These are phyloP conservation scores for Dendrolimus kikuchii DNA, from an alignment of 1,140 invertebrate genomes.

Conservation along the genomic window DNA sequence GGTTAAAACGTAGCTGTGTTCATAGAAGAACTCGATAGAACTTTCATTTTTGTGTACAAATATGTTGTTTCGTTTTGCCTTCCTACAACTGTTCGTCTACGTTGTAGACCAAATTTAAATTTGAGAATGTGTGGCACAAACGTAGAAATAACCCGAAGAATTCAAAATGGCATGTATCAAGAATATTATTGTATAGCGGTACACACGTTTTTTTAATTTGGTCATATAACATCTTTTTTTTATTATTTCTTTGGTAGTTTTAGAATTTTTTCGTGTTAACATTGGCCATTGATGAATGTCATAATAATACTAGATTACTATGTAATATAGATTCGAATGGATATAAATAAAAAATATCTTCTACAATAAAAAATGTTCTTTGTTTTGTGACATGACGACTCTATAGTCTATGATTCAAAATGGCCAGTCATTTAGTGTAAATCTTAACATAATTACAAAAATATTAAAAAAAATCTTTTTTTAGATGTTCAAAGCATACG, in stretches of 20 bases:
- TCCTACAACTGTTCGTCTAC: slow-evolving; percentile 10
- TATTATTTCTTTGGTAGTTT: slow-evolving; percentile 31
- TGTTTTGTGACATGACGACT: slow-evolving; percentile 19
- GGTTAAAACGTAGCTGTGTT: too few relatives aligned
- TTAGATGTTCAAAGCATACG: not conserved
- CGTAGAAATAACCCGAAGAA: too few relatives aligned
- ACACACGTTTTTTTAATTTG: slow-evolving; percentile 23
- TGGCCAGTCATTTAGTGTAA: slow-evolving; percentile 23
- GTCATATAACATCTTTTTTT: slow-evolving; percentile 32
- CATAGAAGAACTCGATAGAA: too few relatives aligned
- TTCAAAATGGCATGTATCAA: slow-evolving; percentile 1
- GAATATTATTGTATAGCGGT: not conserved
- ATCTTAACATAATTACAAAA: too few relatives aligned
- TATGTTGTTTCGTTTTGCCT: slow-evolving; percentile 8
- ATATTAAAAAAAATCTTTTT: slow-evolving; percentile 14
- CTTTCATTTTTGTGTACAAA: too few relatives aligned
- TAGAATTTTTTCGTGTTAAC: slow-evolving; percentile 37
- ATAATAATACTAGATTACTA: slow-evolving; percentile 50
- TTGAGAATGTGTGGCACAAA: not conserved
- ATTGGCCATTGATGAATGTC: slow-evolving; percentile 56
- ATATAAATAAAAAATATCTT: slow-evolving; percentile 32
- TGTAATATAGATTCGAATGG: slow-evolving; percentile 58
- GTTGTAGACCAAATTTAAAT: not conserved
- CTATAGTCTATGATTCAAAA: slow-evolving; percentile 13
- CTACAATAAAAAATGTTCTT: slow-evolving; percentile 12